Base-by-base conservation (phyloP, 2,797 vertebrate species). In the Gila robusta region DNA sequence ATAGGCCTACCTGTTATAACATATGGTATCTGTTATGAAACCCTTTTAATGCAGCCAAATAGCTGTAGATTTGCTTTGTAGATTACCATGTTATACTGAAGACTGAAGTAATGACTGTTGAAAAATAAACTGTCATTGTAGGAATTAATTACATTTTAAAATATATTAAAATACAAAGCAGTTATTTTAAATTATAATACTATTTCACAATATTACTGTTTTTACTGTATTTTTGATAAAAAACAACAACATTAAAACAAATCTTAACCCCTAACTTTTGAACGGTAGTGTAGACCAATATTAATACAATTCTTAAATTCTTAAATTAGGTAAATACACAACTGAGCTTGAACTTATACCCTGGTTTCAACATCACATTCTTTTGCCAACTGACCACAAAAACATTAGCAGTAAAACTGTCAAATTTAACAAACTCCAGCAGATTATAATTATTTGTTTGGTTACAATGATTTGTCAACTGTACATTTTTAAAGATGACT, bases 361-460 rank as follows among this genome's bases (percentile, higher is more conserved):
- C 9, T 76, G 7, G 35, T 41, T n/a, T 78, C 35, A 78, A 62
- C 35, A 39, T 32, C 9, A 32, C 2, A n/a, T 59, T 10, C 19
- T 23, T 78, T 78, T 78, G 12, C 23, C 35, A 59, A 39, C 12
- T 78, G 35, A 41, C 23, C n/a, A 8, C 35, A 26, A 79, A 79
- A 35, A 19, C n/a, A 11, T 41, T 56, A 41, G 35, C n/a, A 62
- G 37, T 19, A 17, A 59, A 17, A 1, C 23, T 39, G n/a, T 11
- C 14, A 26, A 78, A 26, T 6, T 23, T 0, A 37, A 35, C 72
- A 74, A 32, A 76, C 28, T 78, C 0, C 35, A 41, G 76, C 21
- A 39, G 54, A 59, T 78, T 54, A n/a, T 77, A 77, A 56, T 56
- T 3, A 62, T 26, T 62, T 39, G 12, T 59, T 77, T 77, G 32